A percentile compares a stretch with the other conserved stretches of the same genome.
These are phyloP conservation scores for Darevskia mixta DNA, from an alignment of 2,797 vertebrate species.

Conservation along the genomic window DNA sequence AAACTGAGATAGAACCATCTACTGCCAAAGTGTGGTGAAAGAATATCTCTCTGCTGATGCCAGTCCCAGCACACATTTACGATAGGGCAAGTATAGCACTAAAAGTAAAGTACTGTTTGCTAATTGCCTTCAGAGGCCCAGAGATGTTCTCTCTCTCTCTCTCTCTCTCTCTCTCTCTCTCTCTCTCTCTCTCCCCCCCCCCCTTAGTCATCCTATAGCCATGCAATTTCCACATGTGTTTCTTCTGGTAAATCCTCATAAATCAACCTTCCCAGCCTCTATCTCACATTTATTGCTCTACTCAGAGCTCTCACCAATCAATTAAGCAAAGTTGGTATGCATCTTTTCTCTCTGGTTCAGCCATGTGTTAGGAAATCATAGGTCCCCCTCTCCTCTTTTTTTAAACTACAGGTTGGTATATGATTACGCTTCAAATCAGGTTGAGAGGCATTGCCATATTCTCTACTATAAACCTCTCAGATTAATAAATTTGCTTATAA, in stretches of 20 bases:
- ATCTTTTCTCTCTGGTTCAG: conserved; percentile 44
- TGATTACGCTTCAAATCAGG: conserved; percentile 11
- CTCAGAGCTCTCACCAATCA: conserved; percentile 38
- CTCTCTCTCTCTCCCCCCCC: conserved; percentile 37
- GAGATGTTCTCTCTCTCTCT: conserved; percentile 24
- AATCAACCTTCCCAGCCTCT: conserved; percentile 61
- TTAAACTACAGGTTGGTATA: fast-evolving
- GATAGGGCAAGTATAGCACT: conserved; percentile 6
- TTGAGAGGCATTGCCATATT: conserved; percentile 7
- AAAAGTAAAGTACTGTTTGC: conserved; percentile 14
- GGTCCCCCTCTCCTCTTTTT: neutral
- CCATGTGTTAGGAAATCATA: conserved; percentile 66
- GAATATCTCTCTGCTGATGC: neutral
- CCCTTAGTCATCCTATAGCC: conserved; percentile 40
- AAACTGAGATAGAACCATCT: neutral
- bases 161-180: conserved; percentile 37
- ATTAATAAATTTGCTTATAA: conserved; percentile 4
- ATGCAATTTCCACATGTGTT: conserved; percentile 47
- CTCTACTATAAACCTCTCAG: neutral
- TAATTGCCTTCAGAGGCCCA: conserved; percentile 19
- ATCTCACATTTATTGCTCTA: conserved; percentile 62
- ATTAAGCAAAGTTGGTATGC: conserved; percentile 39
- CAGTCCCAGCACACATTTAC: neutral
- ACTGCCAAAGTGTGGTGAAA: neutral
- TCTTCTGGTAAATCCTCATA: conserved; percentile 64